Percentiles rank a stretch among this genome's conserved stretches.
Conservation (phyloP, 2,797 vertebrate species). For the Acridotheres tristis region DNA sequence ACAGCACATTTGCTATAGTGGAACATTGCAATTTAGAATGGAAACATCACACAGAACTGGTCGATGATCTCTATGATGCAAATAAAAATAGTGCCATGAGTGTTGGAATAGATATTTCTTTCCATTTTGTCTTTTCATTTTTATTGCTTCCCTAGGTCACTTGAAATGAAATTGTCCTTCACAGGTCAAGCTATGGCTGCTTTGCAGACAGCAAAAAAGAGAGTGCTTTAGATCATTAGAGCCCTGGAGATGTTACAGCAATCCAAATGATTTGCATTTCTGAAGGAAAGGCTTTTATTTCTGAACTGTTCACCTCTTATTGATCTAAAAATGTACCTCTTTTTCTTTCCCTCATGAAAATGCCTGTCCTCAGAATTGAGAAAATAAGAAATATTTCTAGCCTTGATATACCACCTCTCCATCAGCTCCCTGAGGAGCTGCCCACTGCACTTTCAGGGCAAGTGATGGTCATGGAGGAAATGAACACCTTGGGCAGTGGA, state of each 20-base stretch:
- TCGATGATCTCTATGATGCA: background rate
- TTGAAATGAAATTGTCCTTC: constrained; percentile 53
- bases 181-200: background rate
- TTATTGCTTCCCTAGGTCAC: constrained; percentile 30
- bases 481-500: background rate
- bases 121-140: background rate
- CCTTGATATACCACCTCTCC: background rate
- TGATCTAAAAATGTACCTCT: background rate
- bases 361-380: background rate
- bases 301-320: background rate
- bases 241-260: background rate
- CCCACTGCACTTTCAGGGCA: background rate
- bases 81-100: constrained; percentile 14
- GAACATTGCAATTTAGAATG: background rate
- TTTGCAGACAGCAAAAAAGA: background rate
- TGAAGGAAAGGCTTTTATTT: constrained; percentile 28
- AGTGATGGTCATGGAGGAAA: background rate
- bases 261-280: constrained; percentile 17
- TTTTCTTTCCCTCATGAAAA: background rate
- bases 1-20: background rate
- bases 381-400: background rate
- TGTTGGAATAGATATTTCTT: constrained; percentile 20
- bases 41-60: background rate
- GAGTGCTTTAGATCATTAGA: background rate
- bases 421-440: background rate